These are phyloP conservation scores for Crematogaster levior DNA, from an alignment of 2,888 invertebrate genomes.

Conservation along the genomic window DNA sequence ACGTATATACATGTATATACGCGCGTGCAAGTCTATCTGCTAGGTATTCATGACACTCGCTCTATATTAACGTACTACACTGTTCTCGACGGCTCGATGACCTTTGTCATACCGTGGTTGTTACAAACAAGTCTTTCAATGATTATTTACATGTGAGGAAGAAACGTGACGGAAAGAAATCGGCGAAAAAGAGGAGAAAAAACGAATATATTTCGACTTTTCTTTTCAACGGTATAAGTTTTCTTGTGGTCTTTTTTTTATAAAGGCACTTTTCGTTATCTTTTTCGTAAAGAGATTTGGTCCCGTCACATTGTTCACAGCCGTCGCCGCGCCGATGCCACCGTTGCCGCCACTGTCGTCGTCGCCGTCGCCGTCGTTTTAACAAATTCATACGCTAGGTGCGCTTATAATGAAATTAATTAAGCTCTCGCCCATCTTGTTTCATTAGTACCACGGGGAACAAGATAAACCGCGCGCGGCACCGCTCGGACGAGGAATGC, in stretches of 20 bases:
- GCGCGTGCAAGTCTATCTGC: slow-evolving; percentile 31
- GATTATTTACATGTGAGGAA: not conserved
- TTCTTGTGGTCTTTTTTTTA: not conserved
- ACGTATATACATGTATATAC: slow-evolving; percentile 9
- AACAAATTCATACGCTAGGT: slow-evolving; percentile 50
- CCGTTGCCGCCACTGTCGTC: not conserved
- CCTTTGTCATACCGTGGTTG: slow-evolving; percentile 6
- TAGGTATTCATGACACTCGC: slow-evolving; percentile 43
- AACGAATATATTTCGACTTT: not conserved
- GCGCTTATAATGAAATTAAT: slow-evolving; percentile 61
- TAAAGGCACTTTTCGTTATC: not conserved
- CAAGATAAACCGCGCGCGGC: slow-evolving; percentile 38
- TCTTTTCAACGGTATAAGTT: not conserved
- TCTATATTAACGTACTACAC: slow-evolving; percentile 20
- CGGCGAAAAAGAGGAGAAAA: not conserved
- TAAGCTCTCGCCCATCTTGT: slow-evolving; percentile 50
- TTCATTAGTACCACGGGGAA: slow-evolving; percentile 41
- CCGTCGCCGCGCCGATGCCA: not conserved
- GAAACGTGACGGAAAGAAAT: not conserved
- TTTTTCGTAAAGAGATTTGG: slow-evolving; percentile 26
- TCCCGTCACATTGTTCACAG: not conserved
- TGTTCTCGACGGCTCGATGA: slow-evolving; percentile 3
- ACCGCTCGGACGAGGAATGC: slow-evolving; percentile 36
- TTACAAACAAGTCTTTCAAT: not conserved
- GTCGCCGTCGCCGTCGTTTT: slow-evolving; percentile 30